These are phyloP conservation scores for Notarius lentiginosus DNA, from an alignment of 2,113 vertebrate genomes.

Conservation along the genomic window DNA sequence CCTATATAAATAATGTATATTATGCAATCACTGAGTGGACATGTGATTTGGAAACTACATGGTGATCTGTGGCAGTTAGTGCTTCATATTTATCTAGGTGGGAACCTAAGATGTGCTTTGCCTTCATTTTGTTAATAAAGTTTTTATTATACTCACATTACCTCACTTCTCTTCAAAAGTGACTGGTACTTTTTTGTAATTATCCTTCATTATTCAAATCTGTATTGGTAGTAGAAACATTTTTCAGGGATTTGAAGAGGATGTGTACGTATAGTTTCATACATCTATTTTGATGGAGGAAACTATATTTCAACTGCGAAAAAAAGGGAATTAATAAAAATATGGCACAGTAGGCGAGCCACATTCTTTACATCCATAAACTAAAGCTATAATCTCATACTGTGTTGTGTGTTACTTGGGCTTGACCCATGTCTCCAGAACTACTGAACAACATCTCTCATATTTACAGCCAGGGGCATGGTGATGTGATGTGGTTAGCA, in stretches of 20 bases:
- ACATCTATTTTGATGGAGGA: background rate
- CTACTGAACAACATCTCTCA: conserved; percentile 29
- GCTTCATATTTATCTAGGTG: conserved; percentile 55
- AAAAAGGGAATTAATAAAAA: background rate
- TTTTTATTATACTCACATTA: conserved; percentile 60
- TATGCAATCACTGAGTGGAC: conserved; percentile 68
- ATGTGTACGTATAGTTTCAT: background rate
- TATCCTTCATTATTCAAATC: background rate
- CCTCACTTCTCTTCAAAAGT: background rate
- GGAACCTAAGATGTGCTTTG: conserved; percentile 69
- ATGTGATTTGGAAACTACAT: conserved; percentile 67
- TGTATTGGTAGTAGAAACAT: background rate
- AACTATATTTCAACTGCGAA: conserved; percentile 1
- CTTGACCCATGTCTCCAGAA: background rate
- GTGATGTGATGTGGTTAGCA: too few species aligned
- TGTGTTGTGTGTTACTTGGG: background rate
- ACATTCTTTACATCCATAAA: conserved; percentile 8
- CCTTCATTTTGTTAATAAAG: conserved; percentile 75
- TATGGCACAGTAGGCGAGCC: background rate
- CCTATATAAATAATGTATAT: conserved; percentile 60
- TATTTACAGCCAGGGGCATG: conserved; percentile 48
- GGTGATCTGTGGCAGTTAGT: conserved; percentile 60
- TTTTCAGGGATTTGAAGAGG: conserved; percentile 1
- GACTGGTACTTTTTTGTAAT: background rate
- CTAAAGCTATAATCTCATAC: background rate